A percentile compares a stretch with the other conserved stretches of the same genome.
phyloP scores from a whole-genome alignment of 2,797 vertebrate species.

The Numenius phaeopus region DNA sequence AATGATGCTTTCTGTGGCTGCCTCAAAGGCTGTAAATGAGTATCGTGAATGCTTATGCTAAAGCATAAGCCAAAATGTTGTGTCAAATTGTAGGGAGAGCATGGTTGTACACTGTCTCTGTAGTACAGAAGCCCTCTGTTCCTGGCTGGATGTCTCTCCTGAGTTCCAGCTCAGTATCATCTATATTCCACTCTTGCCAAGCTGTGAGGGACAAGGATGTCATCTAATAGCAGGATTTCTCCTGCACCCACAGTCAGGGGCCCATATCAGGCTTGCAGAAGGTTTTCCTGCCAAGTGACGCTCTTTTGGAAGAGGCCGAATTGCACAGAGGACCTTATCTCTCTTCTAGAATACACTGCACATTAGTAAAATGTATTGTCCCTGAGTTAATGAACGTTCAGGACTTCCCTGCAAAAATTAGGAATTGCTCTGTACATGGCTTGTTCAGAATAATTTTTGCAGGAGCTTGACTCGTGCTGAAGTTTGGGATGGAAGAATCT shows the following conservation, averaged over 20 bases:
- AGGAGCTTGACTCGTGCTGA: not conserved
- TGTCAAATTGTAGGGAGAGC: not conserved
- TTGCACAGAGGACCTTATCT: not conserved
- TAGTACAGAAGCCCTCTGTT: not conserved
- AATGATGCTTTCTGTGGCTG: not conserved
- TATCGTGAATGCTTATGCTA: not conserved
- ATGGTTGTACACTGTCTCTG: not conserved
- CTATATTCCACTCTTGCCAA: not conserved
- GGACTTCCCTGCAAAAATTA: not conserved
- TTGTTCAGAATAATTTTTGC: not conserved
- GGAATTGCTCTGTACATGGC: not conserved
- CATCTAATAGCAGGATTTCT: not conserved
- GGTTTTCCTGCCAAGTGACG: not conserved
- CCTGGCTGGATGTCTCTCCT: not conserved
- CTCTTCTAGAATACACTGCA: not conserved
- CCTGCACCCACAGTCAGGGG: not conserved
- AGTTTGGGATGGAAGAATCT: not conserved
- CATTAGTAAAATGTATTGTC: rapidly evolving
- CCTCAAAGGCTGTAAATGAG: not conserved
- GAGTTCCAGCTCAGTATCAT: not conserved
- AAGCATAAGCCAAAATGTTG: not conserved
- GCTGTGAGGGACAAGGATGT: not conserved
- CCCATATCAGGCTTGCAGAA: not conserved
- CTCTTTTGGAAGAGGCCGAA: not conserved
- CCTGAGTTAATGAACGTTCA: not conserved